Conservation (phyloP, 2,797 vertebrate genomes). For the Sebastes elongatus region DNA sequence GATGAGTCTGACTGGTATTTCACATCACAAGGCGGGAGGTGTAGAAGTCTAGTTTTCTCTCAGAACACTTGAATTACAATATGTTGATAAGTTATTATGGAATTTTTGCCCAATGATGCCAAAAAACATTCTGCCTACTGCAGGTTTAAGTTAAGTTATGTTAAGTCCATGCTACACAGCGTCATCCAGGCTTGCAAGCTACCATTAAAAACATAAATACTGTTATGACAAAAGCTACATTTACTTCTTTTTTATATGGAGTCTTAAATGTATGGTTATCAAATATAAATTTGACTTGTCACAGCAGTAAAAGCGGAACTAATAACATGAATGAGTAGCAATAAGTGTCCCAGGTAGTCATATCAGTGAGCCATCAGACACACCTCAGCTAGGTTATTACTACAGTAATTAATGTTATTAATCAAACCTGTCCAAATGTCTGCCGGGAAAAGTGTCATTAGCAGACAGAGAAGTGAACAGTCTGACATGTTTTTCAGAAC, state of each 20-base stretch:
- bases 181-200: not conserved
- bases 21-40: not conserved
- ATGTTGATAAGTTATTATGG: no score
- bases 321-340: not conserved
- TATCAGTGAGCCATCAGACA: not conserved
- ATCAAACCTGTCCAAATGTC: conserved; percentile 4
- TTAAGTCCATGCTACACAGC: not conserved
- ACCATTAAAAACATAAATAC: not conserved
- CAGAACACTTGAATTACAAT: no score
- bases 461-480: not conserved
- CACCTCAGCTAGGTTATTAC: not conserved
- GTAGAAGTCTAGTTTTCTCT: no score
- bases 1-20: not conserved
- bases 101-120: no score
- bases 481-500: not conserved
- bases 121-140: no score
- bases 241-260: not conserved
- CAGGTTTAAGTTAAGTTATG: not conserved
- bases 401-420: not conserved
- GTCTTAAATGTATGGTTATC: not conserved
- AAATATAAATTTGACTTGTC: not conserved
- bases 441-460: not conserved
- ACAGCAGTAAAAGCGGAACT: not conserved
- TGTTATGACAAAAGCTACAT: not conserved
- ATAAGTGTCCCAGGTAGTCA: not conserved